Evolutionary conservation across 53 echinoderm and acorn worm genomes (phyloP).

Genomic region (Crossaster papposus): DNA sequence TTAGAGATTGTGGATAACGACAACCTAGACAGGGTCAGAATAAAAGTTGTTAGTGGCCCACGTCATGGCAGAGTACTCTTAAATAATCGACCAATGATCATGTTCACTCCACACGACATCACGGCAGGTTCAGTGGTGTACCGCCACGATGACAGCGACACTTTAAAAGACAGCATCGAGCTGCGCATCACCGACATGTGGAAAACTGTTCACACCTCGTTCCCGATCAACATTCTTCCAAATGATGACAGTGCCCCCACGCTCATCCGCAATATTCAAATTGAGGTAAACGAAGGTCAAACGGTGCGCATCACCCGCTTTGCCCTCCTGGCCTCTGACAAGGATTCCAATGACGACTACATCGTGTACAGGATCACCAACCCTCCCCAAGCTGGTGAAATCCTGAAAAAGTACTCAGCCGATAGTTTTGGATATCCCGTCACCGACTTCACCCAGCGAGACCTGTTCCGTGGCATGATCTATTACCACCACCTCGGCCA

Average conservation of each 20-base stretch:
- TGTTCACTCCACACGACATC: slow-evolving; percentile 91
- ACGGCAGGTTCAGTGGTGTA: slow-evolving; percentile 79
- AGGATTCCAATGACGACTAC: slow-evolving; percentile 91
- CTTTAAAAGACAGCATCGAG: slow-evolving; percentile 84
- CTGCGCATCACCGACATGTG: slow-evolving; percentile 84
- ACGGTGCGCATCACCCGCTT: slow-evolving; percentile 79
- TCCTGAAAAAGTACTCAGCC: slow-evolving; percentile 85
- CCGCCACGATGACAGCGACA: slow-evolving; percentile 93
- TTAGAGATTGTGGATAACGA: slow-evolving; percentile 92
- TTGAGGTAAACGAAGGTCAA: slow-evolving; percentile 82
- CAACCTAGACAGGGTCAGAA: slow-evolving; percentile 80
- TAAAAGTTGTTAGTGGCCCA: slow-evolving; percentile 90
- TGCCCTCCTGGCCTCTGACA: slow-evolving; percentile 84
- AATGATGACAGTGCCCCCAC: slow-evolving; percentile 92
- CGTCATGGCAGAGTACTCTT: slow-evolving; percentile 76
- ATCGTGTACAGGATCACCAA: slow-evolving; percentile 84
- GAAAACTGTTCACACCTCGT: slow-evolving; percentile 77
- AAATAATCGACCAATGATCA: slow-evolving; percentile 84
- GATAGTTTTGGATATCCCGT: slow-evolving; percentile 89
- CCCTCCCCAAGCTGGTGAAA: slow-evolving; percentile 69
- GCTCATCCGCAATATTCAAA: slow-evolving; percentile 84
- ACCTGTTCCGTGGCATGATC: slow-evolving; percentile 86
- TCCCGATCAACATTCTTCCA: slow-evolving; percentile 94
- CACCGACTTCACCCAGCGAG: slow-evolving; percentile 90
- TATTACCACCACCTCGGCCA: slow-evolving; percentile 95